Percentiles rank a stretch among this genome's conserved stretches.
Conservation (phyloP, 1,140 invertebrate genomes). For the Rhopalosiphum padi region DNA sequence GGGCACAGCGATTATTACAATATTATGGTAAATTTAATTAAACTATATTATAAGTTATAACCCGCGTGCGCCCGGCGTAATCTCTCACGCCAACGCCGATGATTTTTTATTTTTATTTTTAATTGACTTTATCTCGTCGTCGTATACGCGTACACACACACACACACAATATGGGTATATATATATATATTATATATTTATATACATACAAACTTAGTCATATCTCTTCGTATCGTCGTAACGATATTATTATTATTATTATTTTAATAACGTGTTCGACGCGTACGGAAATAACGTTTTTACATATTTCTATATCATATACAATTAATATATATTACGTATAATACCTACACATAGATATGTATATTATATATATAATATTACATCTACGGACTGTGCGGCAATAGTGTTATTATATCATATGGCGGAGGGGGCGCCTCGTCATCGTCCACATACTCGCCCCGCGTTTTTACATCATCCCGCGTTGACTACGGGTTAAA, state of each 20-base stretch:
- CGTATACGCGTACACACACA: neutral
- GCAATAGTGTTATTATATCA: neutral
- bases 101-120: neutral
- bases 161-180: no score
- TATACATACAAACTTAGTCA: neutral
- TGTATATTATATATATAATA: neutral
- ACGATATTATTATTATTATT: neutral
- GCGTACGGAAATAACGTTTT: neutral
- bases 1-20: neutral
- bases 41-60: constrained; percentile 18
- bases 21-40: constrained; percentile 30
- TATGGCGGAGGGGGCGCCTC: neutral
- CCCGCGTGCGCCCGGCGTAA: neutral
- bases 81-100: neutral
- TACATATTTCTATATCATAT: neutral
- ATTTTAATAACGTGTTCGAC: constrained; percentile 8
- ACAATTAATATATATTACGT: neutral
- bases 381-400: neutral
- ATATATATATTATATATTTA: neutral
- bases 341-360: neutral
- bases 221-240: neutral
- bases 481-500: neutral
- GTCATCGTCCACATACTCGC: neutral
- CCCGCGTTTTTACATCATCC: neutral
- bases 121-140: constrained; percentile 1